Evolutionary conservation across 2,888 invertebrate species (phyloP).

Genomic region (Leucania comma): DNA sequence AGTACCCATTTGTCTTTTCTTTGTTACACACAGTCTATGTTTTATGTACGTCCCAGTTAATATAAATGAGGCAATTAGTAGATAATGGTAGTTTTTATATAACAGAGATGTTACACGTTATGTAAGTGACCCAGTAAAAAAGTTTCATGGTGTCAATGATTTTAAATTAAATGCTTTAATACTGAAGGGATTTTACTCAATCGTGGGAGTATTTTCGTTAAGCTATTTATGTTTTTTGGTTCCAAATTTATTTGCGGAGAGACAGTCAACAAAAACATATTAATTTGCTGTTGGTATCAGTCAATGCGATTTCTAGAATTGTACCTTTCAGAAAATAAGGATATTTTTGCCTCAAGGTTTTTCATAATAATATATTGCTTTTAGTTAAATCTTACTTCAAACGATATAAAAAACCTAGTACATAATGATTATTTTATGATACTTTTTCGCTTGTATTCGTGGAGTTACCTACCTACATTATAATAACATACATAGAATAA

Average conservation of each 20-base stretch:
- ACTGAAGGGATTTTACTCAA: constrained; percentile 30
- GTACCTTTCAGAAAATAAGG: background rate
- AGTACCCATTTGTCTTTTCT: constrained; percentile 73
- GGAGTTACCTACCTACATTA: background rate
- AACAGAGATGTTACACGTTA: constrained; percentile 43
- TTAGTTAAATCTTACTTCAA: background rate
- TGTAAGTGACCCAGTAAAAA: constrained; percentile 30
- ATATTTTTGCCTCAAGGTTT: background rate
- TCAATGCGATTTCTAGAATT: constrained; percentile 7
- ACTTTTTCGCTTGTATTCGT: background rate
- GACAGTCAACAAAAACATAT: constrained; percentile 26
- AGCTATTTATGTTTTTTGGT: constrained; percentile 44
- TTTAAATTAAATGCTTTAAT: constrained; percentile 36
- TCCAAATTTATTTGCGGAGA: constrained; percentile 45
- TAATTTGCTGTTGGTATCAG: constrained; percentile 20
- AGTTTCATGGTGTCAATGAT: constrained; percentile 39
- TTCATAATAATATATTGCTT: background rate
- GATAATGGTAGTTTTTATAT: constrained; percentile 68
- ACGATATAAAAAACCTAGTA: background rate
- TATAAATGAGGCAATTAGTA: constrained; percentile 73
- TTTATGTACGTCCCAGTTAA: constrained; percentile 68
- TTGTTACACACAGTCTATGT: constrained; percentile 69
- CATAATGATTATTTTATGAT: background rate
- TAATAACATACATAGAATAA: background rate
- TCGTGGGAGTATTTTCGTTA: constrained; percentile 35